Conservation (phyloP, 2,888 invertebrate genomes). For the Anoplius nigerrimus region DNA sequence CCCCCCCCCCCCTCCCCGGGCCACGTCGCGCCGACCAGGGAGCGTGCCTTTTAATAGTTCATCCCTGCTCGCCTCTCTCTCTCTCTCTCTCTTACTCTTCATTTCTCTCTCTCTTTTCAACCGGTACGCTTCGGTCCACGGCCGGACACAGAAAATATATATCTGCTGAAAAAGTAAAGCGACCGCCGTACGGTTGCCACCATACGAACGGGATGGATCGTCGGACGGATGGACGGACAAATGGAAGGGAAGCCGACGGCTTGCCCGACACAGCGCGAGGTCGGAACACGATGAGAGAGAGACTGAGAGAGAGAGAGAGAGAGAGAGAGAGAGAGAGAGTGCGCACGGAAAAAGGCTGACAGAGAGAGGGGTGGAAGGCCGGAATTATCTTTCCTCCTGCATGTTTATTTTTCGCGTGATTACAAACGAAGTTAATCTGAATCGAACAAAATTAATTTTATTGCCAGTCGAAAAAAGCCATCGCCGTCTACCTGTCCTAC, state of each 20-base stretch:
- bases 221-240: constrained; percentile 34
- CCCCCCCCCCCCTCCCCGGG: no score
- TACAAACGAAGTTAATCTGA: constrained; percentile 75
- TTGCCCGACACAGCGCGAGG: constrained; percentile 23
- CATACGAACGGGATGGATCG: constrained; percentile 41
- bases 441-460: constrained; percentile 75
- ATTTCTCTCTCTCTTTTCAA: constrained; percentile 54
- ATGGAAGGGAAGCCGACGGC: constrained; percentile 27
- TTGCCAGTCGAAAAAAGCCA: constrained; percentile 59
- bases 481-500: constrained; percentile 15
- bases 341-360: constrained; percentile 2
- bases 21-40: constrained; percentile 37
- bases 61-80: constrained; percentile 51
- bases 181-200: constrained; percentile 57
- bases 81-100: constrained; percentile 10
- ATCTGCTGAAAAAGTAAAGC: constrained; percentile 59
- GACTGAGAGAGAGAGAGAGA: constrained; percentile 15
- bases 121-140: constrained; percentile 58
- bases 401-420: constrained; percentile 71
- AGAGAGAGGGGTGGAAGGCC: constrained; percentile 20
- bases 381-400: constrained; percentile 57
- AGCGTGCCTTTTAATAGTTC: constrained; percentile 67
- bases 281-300: constrained; percentile 4
- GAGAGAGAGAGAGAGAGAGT: constrained; percentile 16
- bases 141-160: constrained; percentile 60